Percentiles rank a stretch among this genome's conserved stretches.
Evolutionary conservation across 2,797 vertebrate species (phyloP).

Genomic region (Rhyacichthys aspro): DNA sequence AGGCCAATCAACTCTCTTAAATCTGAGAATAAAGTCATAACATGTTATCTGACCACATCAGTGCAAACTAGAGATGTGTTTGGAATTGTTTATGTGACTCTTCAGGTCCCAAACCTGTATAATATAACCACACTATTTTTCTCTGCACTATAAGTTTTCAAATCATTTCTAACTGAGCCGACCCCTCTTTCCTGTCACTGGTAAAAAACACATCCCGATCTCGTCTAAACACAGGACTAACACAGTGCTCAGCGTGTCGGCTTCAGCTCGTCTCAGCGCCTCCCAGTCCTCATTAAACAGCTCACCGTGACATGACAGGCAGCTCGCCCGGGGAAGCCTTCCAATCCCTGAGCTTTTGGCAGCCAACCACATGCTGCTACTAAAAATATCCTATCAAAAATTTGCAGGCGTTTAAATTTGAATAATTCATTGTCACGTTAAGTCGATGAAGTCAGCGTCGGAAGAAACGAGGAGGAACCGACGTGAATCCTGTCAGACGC

Average conservation of each 20-base stretch:
- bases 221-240: constrained; percentile 23
- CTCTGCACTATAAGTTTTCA: too few relatives aligned
- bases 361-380: constrained; percentile 49
- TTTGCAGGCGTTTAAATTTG: constrained; percentile 61
- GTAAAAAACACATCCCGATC: constrained; percentile 11
- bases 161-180: too few relatives aligned
- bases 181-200: background rate
- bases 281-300: constrained; percentile 51
- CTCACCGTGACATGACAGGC: constrained; percentile 61
- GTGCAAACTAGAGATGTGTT: too few relatives aligned
- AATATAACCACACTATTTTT: too few relatives aligned
- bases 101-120: too few relatives aligned
- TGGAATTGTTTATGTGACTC: too few relatives aligned
- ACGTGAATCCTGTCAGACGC: too few relatives aligned
- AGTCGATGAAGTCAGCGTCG: constrained; percentile 11
- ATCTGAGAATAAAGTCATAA: too few relatives aligned
- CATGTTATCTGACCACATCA: too few relatives aligned
- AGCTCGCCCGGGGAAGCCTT: constrained; percentile 64
- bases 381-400: constrained; percentile 72
- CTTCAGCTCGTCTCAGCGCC: background rate
- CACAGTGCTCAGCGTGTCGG: too few relatives aligned
- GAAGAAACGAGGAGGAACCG: too few relatives aligned
- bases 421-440: constrained; percentile 69
- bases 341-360: constrained; percentile 66
- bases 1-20: too few relatives aligned